Evolutionary conservation across 2,113 vertebrate species (phyloP).

Genomic region (Oncorhynchus clarkii): DNA sequence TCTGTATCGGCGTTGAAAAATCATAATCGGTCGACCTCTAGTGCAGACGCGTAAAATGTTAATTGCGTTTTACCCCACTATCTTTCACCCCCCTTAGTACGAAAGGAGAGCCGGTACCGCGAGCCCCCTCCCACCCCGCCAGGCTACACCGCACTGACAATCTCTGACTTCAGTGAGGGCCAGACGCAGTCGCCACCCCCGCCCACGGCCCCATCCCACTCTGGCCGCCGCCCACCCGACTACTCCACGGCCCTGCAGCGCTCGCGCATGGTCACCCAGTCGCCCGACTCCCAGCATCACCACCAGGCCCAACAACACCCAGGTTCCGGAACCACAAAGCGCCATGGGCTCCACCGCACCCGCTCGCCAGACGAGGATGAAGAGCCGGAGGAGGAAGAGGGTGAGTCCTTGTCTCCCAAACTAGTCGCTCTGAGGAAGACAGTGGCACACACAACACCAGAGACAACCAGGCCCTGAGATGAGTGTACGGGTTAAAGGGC

Average conservation of each 20-base stretch:
- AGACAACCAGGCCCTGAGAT: constrained; percentile 70
- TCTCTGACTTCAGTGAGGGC: constrained; percentile 86
- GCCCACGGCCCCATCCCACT: constrained; percentile 52
- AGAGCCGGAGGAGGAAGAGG: constrained; percentile 77
- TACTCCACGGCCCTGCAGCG: constrained; percentile 95
- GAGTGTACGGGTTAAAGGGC: constrained; percentile 58
- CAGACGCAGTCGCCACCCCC: constrained; percentile 39
- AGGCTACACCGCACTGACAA: constrained; percentile 91
- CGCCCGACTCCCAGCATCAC: constrained; percentile 76
- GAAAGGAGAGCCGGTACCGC: constrained; percentile 92
- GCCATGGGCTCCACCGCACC: constrained; percentile 36
- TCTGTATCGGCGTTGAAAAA: too few relatives aligned
- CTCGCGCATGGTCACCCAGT: constrained; percentile 90
- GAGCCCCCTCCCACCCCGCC: constrained; percentile 96
- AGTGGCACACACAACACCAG: constrained; percentile 58
- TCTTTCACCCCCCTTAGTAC: constrained; percentile 67
- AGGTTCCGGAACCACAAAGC: background rate
- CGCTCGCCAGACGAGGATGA: constrained; percentile 56
- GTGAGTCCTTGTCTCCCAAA: constrained; percentile 85
- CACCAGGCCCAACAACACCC: background rate
- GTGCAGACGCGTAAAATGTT: too few relatives aligned
- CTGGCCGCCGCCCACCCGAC: constrained; percentile 89
- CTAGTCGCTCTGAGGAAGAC: constrained; percentile 76
- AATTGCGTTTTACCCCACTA: too few relatives aligned
- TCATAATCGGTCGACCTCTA: too few relatives aligned